Conservation (phyloP, 2,888 invertebrate species). For the Theretra japonica region DNA sequence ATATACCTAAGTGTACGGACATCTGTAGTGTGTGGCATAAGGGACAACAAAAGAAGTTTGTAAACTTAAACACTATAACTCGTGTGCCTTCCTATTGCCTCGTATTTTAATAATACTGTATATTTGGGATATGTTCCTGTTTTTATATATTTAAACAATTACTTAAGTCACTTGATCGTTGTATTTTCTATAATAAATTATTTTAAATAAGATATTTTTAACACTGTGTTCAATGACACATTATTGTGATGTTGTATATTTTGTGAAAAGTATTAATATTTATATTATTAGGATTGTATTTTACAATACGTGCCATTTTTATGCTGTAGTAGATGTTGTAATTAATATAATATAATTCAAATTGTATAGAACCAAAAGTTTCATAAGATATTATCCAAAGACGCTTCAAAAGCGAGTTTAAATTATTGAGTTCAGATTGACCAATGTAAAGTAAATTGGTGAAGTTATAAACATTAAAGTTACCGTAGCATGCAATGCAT, state of each 20-base stretch:
- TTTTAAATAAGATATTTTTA: constrained; percentile 7
- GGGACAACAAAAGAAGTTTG: too few relatives aligned
- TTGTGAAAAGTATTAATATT: constrained; percentile 23
- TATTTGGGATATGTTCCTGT: not conserved
- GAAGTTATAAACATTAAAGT: constrained; percentile 1
- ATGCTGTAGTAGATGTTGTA: constrained; percentile 3
- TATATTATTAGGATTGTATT: constrained; percentile 14
- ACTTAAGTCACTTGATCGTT: not conserved
- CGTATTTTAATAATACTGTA: not conserved
- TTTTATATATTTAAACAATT: not conserved
- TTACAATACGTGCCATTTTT: constrained; percentile 21
- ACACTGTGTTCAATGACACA: constrained; percentile 22
- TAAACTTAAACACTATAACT: not conserved
- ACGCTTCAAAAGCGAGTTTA: constrained; percentile 10
- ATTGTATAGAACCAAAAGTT: constrained; percentile 6
- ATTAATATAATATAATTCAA: not conserved
- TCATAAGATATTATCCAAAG: not conserved
- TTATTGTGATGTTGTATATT: constrained; percentile 26
- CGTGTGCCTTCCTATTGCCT: constrained; percentile 19
- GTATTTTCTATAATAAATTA: constrained; percentile 1
- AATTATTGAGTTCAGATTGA: not conserved
- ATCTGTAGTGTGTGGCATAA: too few relatives aligned
- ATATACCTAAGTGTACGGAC: too few relatives aligned
- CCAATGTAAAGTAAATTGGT: not conserved
- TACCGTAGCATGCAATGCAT: constrained; percentile 55